Evolutionary conservation across 2,888 invertebrate species (phyloP).

Genomic region (Willowsia nigromaculata): DNA sequence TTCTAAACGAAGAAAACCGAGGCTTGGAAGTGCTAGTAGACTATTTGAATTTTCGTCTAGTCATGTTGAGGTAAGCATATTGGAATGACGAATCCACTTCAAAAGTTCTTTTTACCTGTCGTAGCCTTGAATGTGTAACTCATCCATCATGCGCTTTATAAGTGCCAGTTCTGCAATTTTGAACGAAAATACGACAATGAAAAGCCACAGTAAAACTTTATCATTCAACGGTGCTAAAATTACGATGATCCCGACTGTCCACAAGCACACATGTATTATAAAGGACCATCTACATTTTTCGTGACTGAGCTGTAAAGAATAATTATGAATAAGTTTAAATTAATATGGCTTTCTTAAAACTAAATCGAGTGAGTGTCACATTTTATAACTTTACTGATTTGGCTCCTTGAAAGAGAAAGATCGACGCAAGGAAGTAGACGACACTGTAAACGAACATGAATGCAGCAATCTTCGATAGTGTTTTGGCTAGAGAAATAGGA

Average conservation of each 20-base stretch:
- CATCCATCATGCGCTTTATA: constrained; percentile 65
- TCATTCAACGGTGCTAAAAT: constrained; percentile 62
- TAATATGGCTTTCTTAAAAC: background rate
- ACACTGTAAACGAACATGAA: constrained; percentile 64
- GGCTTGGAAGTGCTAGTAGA: constrained; percentile 98
- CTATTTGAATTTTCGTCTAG: constrained; percentile 96
- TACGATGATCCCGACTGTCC: constrained; percentile 65
- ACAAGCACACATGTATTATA: constrained; percentile 55
- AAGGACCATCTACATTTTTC: constrained; percentile 72
- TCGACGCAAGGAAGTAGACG: constrained; percentile 52
- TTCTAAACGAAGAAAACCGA: constrained; percentile 96
- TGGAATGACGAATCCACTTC: background rate
- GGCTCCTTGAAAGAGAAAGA: constrained; percentile 61
- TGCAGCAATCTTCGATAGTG: constrained; percentile 53
- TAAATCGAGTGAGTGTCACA: background rate
- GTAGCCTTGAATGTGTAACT: constrained; percentile 47
- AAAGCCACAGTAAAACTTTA: constrained; percentile 55
- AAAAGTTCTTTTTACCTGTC: background rate
- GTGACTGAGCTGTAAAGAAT: constrained; percentile 57
- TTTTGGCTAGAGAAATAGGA: constrained; percentile 26
- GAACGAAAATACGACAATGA: constrained; percentile 61
- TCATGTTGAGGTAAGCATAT: constrained; percentile 87
- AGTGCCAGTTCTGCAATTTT: constrained; percentile 64
- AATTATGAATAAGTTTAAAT: background rate
- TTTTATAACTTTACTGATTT: constrained; percentile 46